Evolutionary conservation across 1,140 invertebrate genomes (phyloP).

Genomic region (Mercenaria mercenaria): DNA sequence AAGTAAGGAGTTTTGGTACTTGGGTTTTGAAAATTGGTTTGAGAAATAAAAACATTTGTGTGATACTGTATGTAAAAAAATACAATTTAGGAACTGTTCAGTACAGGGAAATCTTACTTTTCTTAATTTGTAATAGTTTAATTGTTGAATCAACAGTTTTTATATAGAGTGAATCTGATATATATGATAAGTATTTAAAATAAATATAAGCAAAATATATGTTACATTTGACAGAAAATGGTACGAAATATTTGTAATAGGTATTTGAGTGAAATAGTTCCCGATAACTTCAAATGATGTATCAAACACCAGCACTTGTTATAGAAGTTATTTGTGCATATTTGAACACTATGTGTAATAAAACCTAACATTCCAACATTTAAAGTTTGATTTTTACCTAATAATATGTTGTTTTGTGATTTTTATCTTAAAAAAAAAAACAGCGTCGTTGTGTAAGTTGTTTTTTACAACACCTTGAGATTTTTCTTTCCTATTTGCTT

Average conservation of each 20-base stretch:
- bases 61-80: too few species aligned
- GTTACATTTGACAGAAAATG: slow-evolving; percentile 21
- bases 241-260: neutral
- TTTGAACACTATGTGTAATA: neutral
- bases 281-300: neutral
- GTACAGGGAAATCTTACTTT: too few species aligned
- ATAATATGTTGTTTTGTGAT: slow-evolving; percentile 51
- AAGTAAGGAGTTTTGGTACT: slow-evolving; percentile 46
- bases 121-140: too few species aligned
- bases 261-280: slow-evolving; percentile 4
- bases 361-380: neutral
- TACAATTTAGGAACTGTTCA: too few species aligned
- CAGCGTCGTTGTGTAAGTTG: slow-evolving; percentile 79
- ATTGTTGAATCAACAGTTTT: too few species aligned
- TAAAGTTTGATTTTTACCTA: neutral
- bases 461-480: slow-evolving; percentile 42
- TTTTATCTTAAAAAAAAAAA: slow-evolving; percentile 56
- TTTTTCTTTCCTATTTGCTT: slow-evolving; percentile 59
- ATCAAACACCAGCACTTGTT: neutral
- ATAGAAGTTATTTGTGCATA: neutral
- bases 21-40: slow-evolving; percentile 13
- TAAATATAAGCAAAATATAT: too few species aligned
- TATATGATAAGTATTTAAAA: too few species aligned
- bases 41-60: neutral
- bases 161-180: too few species aligned